Evolutionary conservation across 1,140 invertebrate species (phyloP), one percentile per base, ranked within the genome.

Genomic region (Brachystomella parvula): DNA sequence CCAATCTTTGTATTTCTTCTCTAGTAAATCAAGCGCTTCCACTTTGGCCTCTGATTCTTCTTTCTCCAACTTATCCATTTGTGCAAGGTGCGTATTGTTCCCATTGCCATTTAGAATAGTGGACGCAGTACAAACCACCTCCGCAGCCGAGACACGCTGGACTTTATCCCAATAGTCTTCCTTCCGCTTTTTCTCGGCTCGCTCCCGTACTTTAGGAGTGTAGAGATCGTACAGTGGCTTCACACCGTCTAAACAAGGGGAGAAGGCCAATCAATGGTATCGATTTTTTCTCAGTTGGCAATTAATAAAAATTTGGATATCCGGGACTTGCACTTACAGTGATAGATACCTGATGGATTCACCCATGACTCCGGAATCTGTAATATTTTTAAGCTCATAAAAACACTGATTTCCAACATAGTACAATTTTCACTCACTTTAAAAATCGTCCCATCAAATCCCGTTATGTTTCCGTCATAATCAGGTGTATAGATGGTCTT

Each of bases 41-140:
- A 96, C 78, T 75, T 86, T 85, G 21, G 86, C 84, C 74, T 96
- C 92, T 1, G 94, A 76, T 76, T 99, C 91, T 77, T 98, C 95
- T 76, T 93, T 93, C 30, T 84, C 77, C 6, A 92, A 78, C 80
- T 94, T 95, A 68, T 88, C 82, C 69, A 83, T 74, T 68, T 79
- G 64, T 26, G 64, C 74, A 12, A 12, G 39, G 24, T 17, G 6
- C 9, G 3, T 31, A 29, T 35, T 39, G 15, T 33, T 61, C 15
- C 44, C 47, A 53, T 64, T 64, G 17, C 12, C n/a, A 15, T 31
- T 64, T 29, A 57, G 6, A 26, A 3, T 30, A 12, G 26, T 64
- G 3, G 47, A 19, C 3, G 35, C n/a, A 12, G 39, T 53, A 3
- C 28, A 28, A 30, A 29, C 21, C 26, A 21, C 62, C 19, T 64